Evolutionary conservation across 2,113 vertebrate genomes (phyloP).

Genomic region (Corythoichthys intestinalis): DNA sequence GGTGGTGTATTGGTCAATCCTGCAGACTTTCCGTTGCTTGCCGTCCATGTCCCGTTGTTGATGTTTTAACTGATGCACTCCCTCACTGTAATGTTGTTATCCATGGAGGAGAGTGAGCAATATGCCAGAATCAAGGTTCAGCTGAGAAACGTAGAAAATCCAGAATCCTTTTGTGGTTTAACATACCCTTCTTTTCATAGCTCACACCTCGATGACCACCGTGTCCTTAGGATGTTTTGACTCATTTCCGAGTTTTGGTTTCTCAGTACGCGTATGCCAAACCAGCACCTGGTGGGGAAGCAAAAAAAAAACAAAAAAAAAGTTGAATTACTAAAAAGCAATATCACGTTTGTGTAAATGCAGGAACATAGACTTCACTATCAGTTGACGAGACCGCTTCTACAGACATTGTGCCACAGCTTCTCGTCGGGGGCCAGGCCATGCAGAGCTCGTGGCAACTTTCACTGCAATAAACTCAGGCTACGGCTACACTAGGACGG

Average conservation of each 20-base stretch:
- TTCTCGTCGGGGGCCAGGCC: no score
- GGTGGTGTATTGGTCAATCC: background rate
- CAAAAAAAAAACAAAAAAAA: background rate
- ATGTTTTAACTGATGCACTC: constrained; percentile 38
- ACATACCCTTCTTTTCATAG: background rate
- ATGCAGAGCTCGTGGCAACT: no score
- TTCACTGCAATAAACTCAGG: no score
- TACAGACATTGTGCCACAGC: no score
- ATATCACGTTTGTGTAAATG: background rate
- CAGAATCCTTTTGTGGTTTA: constrained; percentile 5
- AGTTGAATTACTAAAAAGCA: constrained; percentile 3
- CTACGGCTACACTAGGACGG: no score
- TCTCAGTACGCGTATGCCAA: constrained; percentile 98
- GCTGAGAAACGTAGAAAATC: constrained; percentile 23
- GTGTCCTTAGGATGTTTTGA: constrained; percentile 88
- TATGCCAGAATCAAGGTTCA: constrained; percentile 13
- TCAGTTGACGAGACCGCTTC: no score
- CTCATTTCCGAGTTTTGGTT: constrained; percentile 90
- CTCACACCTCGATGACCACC: constrained; percentile 88
- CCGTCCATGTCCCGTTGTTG: constrained; percentile 12
- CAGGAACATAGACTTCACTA: background rate
- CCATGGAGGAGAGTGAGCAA: constrained; percentile 16
- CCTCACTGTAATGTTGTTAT: constrained; percentile 21
- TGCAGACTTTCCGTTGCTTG: background rate
- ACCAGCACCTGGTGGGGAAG: constrained; percentile 83